These are phyloP conservation scores for Hystrix cristata DNA, from an alignment of 2,113 vertebrate genomes.

Conservation along the genomic window DNA sequence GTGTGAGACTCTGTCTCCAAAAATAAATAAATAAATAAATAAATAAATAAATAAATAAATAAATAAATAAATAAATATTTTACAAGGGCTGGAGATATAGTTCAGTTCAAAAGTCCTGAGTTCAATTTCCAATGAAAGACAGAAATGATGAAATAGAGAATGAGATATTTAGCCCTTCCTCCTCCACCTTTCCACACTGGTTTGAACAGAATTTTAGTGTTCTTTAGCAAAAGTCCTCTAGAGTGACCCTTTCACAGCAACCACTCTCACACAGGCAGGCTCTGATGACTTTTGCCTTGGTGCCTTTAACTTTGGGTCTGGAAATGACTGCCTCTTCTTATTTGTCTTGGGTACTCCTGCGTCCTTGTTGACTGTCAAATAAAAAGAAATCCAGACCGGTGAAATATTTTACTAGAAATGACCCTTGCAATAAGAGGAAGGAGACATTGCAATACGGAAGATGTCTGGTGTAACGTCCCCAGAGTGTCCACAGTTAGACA, in stretches of 20 bases:
- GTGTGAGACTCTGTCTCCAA: too few relatives aligned
- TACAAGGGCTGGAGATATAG: neutral
- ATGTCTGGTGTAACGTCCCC: neutral
- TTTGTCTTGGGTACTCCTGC: neutral
- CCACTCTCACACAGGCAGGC: neutral
- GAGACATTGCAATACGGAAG: neutral
- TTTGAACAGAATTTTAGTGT: neutral
- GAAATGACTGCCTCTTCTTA: neutral
- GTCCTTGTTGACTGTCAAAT: neutral
- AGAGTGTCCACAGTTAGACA: neutral
- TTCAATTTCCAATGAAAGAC: neutral
- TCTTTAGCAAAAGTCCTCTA: neutral
- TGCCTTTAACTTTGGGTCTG: neutral
- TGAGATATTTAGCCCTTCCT: neutral
- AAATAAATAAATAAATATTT: too few relatives aligned
- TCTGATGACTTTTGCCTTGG: rapidly evolving
- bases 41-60: too few relatives aligned
- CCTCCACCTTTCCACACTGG: neutral
- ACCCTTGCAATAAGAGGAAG: neutral
- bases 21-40: too few relatives aligned
- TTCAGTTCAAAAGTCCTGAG: too few relatives aligned
- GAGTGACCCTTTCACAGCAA: neutral
- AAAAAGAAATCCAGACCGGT: neutral
- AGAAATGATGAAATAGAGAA: neutral
- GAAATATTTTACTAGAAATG: neutral